Percentiles rank a stretch among this genome's conserved stretches.
These are phyloP conservation scores for Chaetodon auriga DNA, from an alignment of 2,113 vertebrate genomes.

Conservation along the genomic window DNA sequence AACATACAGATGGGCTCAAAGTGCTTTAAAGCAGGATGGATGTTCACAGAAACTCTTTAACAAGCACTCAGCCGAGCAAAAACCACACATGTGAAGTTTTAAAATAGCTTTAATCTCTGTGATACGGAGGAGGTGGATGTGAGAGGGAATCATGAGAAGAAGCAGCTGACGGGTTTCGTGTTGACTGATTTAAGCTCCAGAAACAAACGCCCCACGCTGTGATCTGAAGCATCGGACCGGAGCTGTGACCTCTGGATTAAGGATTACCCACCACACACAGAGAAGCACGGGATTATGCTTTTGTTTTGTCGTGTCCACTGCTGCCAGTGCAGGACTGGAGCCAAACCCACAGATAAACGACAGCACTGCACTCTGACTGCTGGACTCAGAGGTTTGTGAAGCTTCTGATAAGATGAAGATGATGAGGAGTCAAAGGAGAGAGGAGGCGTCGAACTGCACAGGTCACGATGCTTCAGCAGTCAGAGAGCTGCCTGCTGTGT, in stretches of 20 bases:
- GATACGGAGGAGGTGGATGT: not conserved
- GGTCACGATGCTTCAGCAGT: not conserved
- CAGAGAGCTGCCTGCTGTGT: too few relatives aligned
- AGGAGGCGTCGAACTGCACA: not conserved
- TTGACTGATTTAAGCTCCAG: conserved; percentile 10
- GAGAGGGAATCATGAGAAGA: not conserved
- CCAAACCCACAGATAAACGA: conserved; percentile 21
- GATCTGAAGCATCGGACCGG: conserved; percentile 2
- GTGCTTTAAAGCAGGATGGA: not conserved
- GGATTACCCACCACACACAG: conserved; percentile 54
- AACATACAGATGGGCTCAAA: too few relatives aligned
- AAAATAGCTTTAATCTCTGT: not conserved
- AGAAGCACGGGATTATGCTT: conserved; percentile 51
- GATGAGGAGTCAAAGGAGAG: not conserved
- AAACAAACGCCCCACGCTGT: conserved; percentile 9
- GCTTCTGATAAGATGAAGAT: not conserved
- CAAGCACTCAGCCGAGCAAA: not conserved
- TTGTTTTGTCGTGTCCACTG: conserved; percentile 34
- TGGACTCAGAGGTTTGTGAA: not conserved
- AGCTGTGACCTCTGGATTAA: conserved; percentile 62
- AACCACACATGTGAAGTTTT: not conserved
- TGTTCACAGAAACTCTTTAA: not conserved
- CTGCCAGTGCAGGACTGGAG: not conserved
- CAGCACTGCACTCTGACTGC: not conserved
- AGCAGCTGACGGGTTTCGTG: conserved; percentile 18